Percentiles rank a stretch among this genome's conserved stretches.
These are phyloP conservation scores for Drosophila stalkeri DNA, from an alignment of 2,888 invertebrate species.

Conservation along the genomic window DNA sequence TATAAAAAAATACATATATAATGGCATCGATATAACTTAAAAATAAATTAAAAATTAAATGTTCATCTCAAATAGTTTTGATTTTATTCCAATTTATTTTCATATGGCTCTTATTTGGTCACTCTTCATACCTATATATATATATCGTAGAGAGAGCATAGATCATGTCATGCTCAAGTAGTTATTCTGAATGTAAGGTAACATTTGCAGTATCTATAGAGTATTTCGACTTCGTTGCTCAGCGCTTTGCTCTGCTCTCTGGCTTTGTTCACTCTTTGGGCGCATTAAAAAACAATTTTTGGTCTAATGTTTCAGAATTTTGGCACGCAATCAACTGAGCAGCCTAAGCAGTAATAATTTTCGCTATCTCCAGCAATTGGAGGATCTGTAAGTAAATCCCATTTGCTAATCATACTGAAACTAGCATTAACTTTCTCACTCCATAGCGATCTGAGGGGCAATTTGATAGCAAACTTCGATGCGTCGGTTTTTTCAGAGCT, in stretches of 20 bases:
- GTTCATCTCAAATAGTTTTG: too few species aligned
- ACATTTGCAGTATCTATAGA: neutral
- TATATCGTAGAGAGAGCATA: too few species aligned
- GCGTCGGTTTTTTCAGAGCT: conserved; percentile 84
- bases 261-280: conserved; percentile 24
- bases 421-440: neutral
- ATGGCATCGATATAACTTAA: too few species aligned
- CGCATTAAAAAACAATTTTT: conserved; percentile 69
- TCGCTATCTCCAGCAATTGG: conserved; percentile 72
- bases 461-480: conserved; percentile 84
- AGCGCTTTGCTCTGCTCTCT: neutral
- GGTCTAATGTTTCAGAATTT: conserved; percentile 71
- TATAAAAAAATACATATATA: too few species aligned
- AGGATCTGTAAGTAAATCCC: conserved; percentile 80
- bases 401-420: too few species aligned
- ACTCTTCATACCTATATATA: too few species aligned
- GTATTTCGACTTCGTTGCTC: neutral
- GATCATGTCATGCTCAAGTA: neutral
- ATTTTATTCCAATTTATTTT: too few species aligned
- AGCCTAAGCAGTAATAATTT: conserved; percentile 75
- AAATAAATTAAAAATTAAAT: too few species aligned
- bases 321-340: conserved; percentile 82
- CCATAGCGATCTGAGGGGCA: conserved; percentile 86
- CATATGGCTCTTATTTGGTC: too few species aligned
- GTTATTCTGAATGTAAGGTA: too few species aligned